A percentile compares a stretch with the other conserved stretches of the same genome.
Evolutionary conservation across 2,797 vertebrate genomes (phyloP).

Genomic region (Coranthus polyacanthus): DNA sequence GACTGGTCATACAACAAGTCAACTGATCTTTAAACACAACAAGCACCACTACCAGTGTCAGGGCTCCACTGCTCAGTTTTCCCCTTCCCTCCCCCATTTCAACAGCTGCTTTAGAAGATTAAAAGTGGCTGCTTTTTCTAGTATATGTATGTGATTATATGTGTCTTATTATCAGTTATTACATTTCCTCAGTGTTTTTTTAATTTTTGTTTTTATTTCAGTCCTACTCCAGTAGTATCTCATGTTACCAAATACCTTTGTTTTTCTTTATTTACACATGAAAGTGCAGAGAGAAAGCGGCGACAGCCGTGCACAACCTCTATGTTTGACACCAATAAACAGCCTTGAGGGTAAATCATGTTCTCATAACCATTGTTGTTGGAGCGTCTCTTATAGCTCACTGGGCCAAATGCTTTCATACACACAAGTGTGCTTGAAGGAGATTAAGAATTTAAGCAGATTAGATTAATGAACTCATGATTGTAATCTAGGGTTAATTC

Average conservation of each 20-base stretch:
- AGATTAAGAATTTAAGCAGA: conserved; percentile 76
- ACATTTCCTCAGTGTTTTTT: conserved; percentile 24
- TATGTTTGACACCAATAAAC: conserved; percentile 43
- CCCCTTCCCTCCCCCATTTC: too few relatives aligned
- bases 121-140: too few relatives aligned
- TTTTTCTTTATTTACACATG: too few relatives aligned
- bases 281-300: conserved; percentile 1
- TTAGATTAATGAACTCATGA: conserved; percentile 81
- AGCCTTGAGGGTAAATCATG: conserved; percentile 20
- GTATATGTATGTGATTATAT: too few relatives aligned
- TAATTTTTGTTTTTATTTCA: conserved; percentile 5
- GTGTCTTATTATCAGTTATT: neutral
- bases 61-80: conserved; percentile 58
- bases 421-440: conserved; percentile 72
- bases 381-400: conserved; percentile 23
- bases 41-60: conserved; percentile 34
- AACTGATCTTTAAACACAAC: too few relatives aligned
- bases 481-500: conserved; percentile 80
- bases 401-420: conserved; percentile 61
- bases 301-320: conserved; percentile 22
- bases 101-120: too few relatives aligned
- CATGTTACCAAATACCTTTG: too few relatives aligned
- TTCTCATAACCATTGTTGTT: conserved; percentile 29
- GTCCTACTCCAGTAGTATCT: conserved; percentile 6
- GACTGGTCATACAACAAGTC: too few relatives aligned